Conservation (phyloP, 2,113 vertebrate genomes). For the Stercorarius parasiticus region DNA sequence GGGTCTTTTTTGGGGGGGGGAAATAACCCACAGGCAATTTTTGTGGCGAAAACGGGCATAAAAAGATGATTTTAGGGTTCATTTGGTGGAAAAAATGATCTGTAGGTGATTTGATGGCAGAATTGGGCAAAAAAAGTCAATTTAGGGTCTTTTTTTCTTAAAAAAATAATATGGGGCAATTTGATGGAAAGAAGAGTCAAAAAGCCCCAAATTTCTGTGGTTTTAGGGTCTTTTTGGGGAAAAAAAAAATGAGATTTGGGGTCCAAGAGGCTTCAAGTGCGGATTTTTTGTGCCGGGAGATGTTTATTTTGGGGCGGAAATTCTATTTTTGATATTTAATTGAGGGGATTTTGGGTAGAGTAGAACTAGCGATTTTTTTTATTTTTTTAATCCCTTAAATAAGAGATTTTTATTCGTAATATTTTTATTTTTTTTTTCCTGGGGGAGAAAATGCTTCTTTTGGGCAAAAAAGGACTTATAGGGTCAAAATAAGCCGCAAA, state of each 20-base stretch:
- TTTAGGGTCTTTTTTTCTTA: background rate
- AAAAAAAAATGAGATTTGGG: background rate
- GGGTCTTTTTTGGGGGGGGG: too few species aligned
- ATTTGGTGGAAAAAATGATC: rapidly evolving
- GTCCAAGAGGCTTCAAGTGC: background rate
- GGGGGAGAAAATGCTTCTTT: background rate
- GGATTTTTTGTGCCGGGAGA: background rate
- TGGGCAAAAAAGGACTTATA: background rate
- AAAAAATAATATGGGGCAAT: too few species aligned
- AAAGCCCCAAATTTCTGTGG: background rate
- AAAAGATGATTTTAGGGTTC: background rate
- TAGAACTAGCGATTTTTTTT: background rate
- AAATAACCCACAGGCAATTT: too few species aligned
- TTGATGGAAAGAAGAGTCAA: too few species aligned
- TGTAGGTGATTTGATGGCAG: background rate
- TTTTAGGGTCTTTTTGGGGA: background rate
- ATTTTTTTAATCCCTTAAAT: background rate
- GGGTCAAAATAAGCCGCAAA: background rate
- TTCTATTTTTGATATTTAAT: background rate
- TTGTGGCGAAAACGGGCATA: background rate
- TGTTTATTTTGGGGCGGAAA: background rate
- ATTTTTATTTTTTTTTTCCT: background rate
- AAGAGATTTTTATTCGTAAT: background rate
- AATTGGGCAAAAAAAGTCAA: background rate
- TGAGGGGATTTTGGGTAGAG: too few species aligned